These are phyloP conservation scores for Drosophila kanekoi DNA, from an alignment of 2,888 invertebrate genomes.

Conservation along the genomic window DNA sequence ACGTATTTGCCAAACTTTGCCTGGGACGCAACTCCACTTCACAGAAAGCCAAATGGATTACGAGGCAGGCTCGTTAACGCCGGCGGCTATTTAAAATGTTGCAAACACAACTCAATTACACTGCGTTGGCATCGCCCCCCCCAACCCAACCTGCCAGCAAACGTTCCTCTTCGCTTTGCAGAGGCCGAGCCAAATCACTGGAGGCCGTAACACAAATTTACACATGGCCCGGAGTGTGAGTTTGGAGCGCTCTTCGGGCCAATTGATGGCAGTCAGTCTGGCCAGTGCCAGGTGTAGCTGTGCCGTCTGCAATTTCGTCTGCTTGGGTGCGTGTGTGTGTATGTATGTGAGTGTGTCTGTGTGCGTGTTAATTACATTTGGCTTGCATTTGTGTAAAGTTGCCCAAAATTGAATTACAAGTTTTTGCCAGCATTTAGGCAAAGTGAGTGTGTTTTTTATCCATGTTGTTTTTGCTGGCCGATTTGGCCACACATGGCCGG, in stretches of 20 bases:
- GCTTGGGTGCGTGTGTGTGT: slow-evolving; percentile 11
- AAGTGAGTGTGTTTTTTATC: slow-evolving; percentile 35
- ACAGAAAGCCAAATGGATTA: slow-evolving; percentile 24
- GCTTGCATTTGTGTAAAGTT: slow-evolving; percentile 73
- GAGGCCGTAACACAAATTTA: slow-evolving; percentile 41
- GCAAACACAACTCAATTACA: slow-evolving; percentile 79
- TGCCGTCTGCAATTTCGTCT: slow-evolving; percentile 43
- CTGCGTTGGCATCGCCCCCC: slow-evolving; percentile 20
- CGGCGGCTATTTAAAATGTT: slow-evolving; percentile 74
- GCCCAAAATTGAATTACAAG: slow-evolving; percentile 73
- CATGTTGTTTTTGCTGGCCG: slow-evolving; percentile 18
- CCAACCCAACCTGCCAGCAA: neutral
- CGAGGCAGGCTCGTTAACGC: slow-evolving; percentile 58
- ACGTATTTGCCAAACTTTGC: slow-evolving; percentile 39
- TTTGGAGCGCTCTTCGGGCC: slow-evolving; percentile 36
- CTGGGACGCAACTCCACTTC: slow-evolving; percentile 5
- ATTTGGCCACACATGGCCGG: slow-evolving; percentile 64
- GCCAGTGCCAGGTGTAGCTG: slow-evolving; percentile 61
- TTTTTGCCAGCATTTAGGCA: slow-evolving; percentile 73
- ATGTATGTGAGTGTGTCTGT: slow-evolving; percentile 21
- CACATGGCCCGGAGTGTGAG: slow-evolving; percentile 40
- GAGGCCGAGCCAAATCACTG: slow-evolving; percentile 23
- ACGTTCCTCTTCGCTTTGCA: neutral
- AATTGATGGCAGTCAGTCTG: slow-evolving; percentile 63
- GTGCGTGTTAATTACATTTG: slow-evolving; percentile 79